Conservation (phyloP, 2,888 invertebrate genomes). For the Elegia similella region DNA sequence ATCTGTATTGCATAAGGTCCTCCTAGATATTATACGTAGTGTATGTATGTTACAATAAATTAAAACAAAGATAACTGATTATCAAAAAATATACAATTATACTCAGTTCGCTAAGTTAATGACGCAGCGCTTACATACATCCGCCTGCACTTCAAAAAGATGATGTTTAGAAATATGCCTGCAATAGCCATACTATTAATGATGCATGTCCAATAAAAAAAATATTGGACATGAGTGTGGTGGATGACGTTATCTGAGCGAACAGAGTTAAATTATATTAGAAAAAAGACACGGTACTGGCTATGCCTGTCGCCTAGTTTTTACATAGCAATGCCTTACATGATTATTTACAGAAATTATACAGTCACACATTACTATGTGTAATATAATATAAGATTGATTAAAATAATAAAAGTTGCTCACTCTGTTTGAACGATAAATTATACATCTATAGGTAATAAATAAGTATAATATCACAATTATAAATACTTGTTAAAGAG, state of each 20-base stretch:
- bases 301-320: conserved; percentile 41
- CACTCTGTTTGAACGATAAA: conserved; percentile 47
- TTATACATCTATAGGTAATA: conserved; percentile 37
- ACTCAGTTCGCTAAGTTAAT: too few relatives aligned
- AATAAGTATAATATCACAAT: conserved; percentile 14
- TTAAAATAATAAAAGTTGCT: conserved; percentile 44
- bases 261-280: too few relatives aligned
- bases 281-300: conserved; percentile 30
- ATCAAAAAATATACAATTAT: conserved; percentile 46
- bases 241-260: too few relatives aligned
- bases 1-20: conserved; percentile 30
- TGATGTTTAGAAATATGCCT: too few relatives aligned
- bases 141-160: too few relatives aligned
- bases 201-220: too few relatives aligned
- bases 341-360: conserved; percentile 39
- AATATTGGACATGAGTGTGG: not conserved
- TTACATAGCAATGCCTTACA: conserved; percentile 50
- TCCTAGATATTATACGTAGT: conserved; percentile 33
- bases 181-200: too few relatives aligned
- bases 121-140: too few relatives aligned
- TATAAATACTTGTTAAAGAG: conserved; percentile 16
- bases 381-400: conserved; percentile 35
- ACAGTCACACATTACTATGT: conserved; percentile 30
- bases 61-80: conserved; percentile 47
- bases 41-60: conserved; percentile 37